phyloP scores from a whole-genome alignment of 92 coral and sea anemone species.

The Pocillopora meandrina region DNA sequence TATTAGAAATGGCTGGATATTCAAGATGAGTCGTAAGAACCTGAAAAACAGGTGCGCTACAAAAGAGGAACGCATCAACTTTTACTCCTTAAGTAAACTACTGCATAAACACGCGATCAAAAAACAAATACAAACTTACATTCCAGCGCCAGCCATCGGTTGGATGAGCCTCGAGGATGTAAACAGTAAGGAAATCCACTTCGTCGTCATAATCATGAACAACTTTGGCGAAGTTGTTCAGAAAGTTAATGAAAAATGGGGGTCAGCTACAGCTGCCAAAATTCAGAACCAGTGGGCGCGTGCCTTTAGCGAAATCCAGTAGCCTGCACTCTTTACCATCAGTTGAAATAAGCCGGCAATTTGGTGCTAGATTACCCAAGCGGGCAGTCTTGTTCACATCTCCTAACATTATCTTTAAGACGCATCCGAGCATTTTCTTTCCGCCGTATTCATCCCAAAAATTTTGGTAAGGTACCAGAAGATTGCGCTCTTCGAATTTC shows the following conservation, averaged over 20 bases:
- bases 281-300: conserved; percentile 75
- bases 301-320: conserved; percentile 58
- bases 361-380: conserved; percentile 66
- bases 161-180: conserved; percentile 88
- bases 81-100: neutral
- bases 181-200: conserved; percentile 87
- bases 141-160: conserved; percentile 90
- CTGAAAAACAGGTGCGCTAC: neutral
- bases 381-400: conserved; percentile 43
- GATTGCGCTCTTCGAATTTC: conserved; percentile 6
- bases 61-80: neutral
- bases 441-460: conserved; percentile 39
- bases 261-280: conserved; percentile 89
- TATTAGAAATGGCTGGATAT: too few relatives aligned
- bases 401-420: conserved; percentile 21
- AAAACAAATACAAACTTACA: conserved; percentile 39
- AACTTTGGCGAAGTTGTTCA: conserved; percentile 67
- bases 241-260: conserved; percentile 60
- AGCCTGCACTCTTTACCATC: conserved; percentile 56
- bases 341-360: conserved; percentile 53
- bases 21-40: too few relatives aligned
- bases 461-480: conserved; percentile 36
- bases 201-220: conserved; percentile 75
- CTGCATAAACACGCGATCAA: neutral
- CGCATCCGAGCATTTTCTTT: conserved; percentile 1